Evolutionary conservation across 2,113 vertebrate species (phyloP), one percentile per base, ranked within the genome.

Genomic region (Cyprinus carpio): DNA sequence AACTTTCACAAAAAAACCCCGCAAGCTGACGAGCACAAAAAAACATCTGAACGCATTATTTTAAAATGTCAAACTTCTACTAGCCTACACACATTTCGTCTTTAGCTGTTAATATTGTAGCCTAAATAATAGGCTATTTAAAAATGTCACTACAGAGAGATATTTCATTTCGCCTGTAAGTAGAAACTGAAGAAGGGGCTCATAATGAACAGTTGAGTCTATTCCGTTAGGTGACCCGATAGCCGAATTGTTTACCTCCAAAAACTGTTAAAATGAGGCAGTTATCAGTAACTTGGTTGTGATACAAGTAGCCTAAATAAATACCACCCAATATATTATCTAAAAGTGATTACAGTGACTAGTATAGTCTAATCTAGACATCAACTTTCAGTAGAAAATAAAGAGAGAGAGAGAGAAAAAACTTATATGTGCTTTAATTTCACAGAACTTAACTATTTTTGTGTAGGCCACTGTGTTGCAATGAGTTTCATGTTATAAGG

Each of bases 181-280:
- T 43, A n/a, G 37, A 75, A 13, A 51, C 2, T n/a, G 64, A 80
- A 40, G 65, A 84, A 81, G 62, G 84, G 60, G 58, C 18, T 74
- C 85, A 84, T 74, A 82, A 46, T 77, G 77, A 84, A 58, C 64
- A 51, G 62, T 4, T 64, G 91, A 88, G 88, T 90, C 88, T 93
- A 91, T 92, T 92, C 93, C 93, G 93, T 95, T 94, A 94, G 84
- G 89, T 92, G 78, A 86, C 67, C 65, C 58, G 40, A 95, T 91
- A 91, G 88, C 83, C 40, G 43, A 75, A 77, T 13, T 6, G 43
- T 80, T 64, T 46, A 25, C 58, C 25, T 46, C n/a, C 13, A 65
- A 20, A 43, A 64, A 29, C n/a, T 49, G n/a, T 77, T 27, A 49
- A 81, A 46, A 81, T 15, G 2, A 9, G 5, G 11, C 23, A 49